These are phyloP conservation scores for Paraescarpia echinospica DNA, from an alignment of 1,140 invertebrate genomes.

Conservation along the genomic window DNA sequence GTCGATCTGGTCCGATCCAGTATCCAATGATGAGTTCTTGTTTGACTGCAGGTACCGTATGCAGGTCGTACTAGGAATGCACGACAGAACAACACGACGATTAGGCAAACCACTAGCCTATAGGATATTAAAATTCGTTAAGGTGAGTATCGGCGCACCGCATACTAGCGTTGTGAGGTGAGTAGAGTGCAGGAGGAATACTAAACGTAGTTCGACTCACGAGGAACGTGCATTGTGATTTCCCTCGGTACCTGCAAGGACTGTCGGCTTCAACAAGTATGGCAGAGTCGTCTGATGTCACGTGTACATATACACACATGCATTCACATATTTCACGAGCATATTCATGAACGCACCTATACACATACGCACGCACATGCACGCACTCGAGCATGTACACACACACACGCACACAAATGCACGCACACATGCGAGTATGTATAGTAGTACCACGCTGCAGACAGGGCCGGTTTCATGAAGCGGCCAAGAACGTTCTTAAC, in stretches of 20 bases:
- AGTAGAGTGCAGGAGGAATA: neutral
- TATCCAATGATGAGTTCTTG: neutral
- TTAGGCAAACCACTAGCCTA: neutral
- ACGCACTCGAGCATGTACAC: neutral
- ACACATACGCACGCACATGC: neutral
- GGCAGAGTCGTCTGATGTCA: neutral
- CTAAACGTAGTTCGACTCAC: neutral
- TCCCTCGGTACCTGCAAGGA: no score
- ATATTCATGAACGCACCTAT: neutral
- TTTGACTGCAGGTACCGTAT: neutral
- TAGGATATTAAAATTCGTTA: neutral
- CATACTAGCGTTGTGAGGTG: neutral
- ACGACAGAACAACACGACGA: neutral
- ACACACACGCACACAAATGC: no score
- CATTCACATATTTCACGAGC: neutral
- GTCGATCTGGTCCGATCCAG: no score
- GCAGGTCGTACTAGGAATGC: slow-evolving; percentile 8
- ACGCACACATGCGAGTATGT: no score
- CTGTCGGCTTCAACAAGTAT: neutral
- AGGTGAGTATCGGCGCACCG: neutral
- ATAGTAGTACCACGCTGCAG: no score
- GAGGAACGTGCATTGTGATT: neutral
- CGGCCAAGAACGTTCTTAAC: no score
- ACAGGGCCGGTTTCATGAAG: no score
- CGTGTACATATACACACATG: neutral